Evolutionary conservation across 2,797 vertebrate species (phyloP).

Genomic region (Lutjanus campechanus): DNA sequence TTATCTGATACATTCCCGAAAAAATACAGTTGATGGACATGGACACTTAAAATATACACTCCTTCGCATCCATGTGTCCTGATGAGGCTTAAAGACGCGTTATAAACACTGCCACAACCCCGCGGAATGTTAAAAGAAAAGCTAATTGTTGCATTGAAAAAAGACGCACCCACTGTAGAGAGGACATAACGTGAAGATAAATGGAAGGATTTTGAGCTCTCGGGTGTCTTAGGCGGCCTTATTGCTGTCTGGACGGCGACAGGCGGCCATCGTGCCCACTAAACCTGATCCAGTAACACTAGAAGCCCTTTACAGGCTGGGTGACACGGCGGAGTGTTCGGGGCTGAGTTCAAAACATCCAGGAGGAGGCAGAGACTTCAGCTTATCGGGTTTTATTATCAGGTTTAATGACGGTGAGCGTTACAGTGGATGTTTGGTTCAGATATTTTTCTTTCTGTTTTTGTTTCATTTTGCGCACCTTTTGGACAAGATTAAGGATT

Average conservation of each 20-base stretch:
- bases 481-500: too few relatives aligned
- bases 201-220: background rate
- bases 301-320: constrained; percentile 28
- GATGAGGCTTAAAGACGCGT: background rate
- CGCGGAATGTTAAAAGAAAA: background rate
- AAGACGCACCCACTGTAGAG: background rate
- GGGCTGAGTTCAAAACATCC: constrained; percentile 5
- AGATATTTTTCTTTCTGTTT: background rate
- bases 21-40: background rate
- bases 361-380: background rate
- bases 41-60: background rate
- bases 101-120: background rate
- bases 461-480: background rate
- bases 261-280: constrained; percentile 54
- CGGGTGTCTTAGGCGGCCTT: constrained; percentile 50
- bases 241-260: constrained; percentile 46
- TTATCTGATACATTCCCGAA: background rate
- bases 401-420: background rate
- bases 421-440: background rate
- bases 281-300: constrained; percentile 64
- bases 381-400: background rate
- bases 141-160: background rate
- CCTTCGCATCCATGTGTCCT: too few relatives aligned
- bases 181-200: constrained; percentile 11
- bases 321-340: constrained; percentile 33